Evolutionary conservation across 2,888 invertebrate species (phyloP).

Genomic region (Colostygia pectinataria): DNA sequence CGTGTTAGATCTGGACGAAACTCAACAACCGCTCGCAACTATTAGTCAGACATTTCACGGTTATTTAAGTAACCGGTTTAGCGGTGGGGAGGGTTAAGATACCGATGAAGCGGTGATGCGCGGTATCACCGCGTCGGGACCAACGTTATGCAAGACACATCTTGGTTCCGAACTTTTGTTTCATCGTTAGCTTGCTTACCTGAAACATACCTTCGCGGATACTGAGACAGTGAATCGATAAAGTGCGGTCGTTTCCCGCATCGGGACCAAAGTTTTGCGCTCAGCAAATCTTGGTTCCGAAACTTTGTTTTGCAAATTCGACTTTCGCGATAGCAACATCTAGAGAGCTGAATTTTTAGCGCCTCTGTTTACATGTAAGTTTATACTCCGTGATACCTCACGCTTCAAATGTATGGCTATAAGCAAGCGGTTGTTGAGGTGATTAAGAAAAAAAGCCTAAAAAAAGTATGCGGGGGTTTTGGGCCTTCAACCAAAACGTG

Average conservation of each 20-base stretch:
- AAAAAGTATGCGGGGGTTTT: too few species aligned
- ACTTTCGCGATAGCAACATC: too few species aligned
- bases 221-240: not conserved
- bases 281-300: conserved; percentile 11
- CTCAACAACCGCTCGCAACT: too few species aligned
- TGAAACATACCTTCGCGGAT: not conserved
- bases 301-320: not conserved
- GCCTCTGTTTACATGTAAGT: too few species aligned
- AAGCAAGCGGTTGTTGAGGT: not conserved
- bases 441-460: too few species aligned
- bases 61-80: too few species aligned
- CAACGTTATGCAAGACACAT: conserved; percentile 7
- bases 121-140: conserved; percentile 4
- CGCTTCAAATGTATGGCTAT: not conserved
- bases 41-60: too few species aligned
- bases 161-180: conserved; percentile 11
- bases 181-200: too few species aligned
- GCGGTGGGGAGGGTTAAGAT: conserved; percentile 8
- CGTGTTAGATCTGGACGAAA: too few species aligned
- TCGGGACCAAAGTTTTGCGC: conserved; percentile 11
- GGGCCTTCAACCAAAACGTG: too few species aligned
- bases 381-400: conserved; percentile 8
- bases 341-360: too few species aligned
- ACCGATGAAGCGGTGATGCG: not conserved
- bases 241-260: not conserved